Evolutionary conservation across 2,113 vertebrate species (phyloP), one percentile per base, ranked within the genome.

Genomic region (Aldabrachelys gigantea): DNA sequence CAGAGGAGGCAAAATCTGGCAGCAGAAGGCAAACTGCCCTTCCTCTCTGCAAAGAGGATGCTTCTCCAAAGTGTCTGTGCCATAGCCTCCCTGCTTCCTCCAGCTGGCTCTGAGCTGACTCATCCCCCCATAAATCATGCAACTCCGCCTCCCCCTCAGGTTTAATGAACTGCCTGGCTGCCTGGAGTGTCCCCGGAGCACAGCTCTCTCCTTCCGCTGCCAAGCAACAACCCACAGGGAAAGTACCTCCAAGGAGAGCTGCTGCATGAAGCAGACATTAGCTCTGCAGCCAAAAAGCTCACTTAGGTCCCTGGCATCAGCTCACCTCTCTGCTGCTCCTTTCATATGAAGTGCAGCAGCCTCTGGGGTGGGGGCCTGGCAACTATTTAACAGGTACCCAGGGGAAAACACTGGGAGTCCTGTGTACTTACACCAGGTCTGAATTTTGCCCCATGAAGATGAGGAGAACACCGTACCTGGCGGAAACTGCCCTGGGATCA

Each of bases 161-260:
- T 92, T 80, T 5, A 22, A 57, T 50, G 44, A 87, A 38, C 75
- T 57, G 93, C 72, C 41, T 38, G 78, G 92, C 91, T 38, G 86
- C 88, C 17, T 12, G 80, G 56, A 88, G 29, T 78, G 56, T 84
- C 88, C 91, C 90, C 4, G 52, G 22, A 9, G 91, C 76, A 8
- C 89, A 1, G 50, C 2, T 76, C 92, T 95, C 89, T 93, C 41
- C 91, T 56, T 9, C 93, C 5, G 91, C 96, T 97, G 96, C 96
- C 95, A 97, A 89, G 96, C 96, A 96, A 97, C 96, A 17, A 6
- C 78, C 94, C 84, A 13, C 89, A 27, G 95, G 96, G 95, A 94
- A 94, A 54, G 56, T 59, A 49, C 87, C 82, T 81, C 90, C 2
- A 84, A 57, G 78, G 88, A 88, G 89, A 89, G 88, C 83, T 78